Conservation (phyloP, 2,797 vertebrate genomes). For the Galago senegalensis region DNA sequence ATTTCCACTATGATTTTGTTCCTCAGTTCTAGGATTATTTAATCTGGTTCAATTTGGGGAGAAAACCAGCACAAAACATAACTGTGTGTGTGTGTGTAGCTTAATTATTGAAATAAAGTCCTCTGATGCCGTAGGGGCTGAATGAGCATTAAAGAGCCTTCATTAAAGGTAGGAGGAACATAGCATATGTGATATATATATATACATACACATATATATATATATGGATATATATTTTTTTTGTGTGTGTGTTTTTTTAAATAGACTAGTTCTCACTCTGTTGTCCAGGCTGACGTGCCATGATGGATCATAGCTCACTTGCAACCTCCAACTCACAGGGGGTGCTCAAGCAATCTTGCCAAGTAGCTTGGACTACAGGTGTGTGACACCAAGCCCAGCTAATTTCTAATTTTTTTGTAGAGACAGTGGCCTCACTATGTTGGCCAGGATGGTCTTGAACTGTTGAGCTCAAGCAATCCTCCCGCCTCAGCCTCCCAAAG, state of each 20-base stretch:
- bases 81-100: neutral
- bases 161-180: neutral
- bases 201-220: too few relatives aligned
- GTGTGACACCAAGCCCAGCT: neutral
- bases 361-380: neutral
- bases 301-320: neutral
- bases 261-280: neutral
- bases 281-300: neutral
- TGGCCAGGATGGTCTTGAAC: neutral
- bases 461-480: neutral
- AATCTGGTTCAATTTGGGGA: neutral
- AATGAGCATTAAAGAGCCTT: constrained; percentile 24
- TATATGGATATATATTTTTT: too few relatives aligned
- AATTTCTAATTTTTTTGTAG: neutral
- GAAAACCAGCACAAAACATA: constrained; percentile 10
- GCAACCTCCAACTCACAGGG: neutral
- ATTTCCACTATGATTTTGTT: constrained; percentile 8
- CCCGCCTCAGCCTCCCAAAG: neutral
- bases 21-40: constrained; percentile 36
- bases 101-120: constrained; percentile 31
- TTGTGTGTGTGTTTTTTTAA: neutral
- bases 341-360: neutral
- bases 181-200: neutral
- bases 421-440: neutral
- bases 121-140: neutral